Percentiles rank a stretch among this genome's conserved stretches.
These are phyloP conservation scores for Stomorhina lunata DNA, from an alignment of 2,888 invertebrate genomes.

Conservation along the genomic window DNA sequence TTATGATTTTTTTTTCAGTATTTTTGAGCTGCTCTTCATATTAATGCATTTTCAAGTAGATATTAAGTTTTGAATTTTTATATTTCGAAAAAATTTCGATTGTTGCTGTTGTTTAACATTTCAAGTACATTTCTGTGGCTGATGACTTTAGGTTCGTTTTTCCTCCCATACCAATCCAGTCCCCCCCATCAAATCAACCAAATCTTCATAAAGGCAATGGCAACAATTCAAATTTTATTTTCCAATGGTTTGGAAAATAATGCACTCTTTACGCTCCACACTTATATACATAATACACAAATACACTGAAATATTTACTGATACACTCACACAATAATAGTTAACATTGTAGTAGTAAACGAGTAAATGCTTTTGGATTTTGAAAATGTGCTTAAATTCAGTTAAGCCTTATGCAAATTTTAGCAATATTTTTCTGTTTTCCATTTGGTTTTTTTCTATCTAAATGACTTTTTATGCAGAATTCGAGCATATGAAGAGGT, in stretches of 20 bases:
- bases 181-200: too few relatives aligned
- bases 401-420: slow-evolving; percentile 57
- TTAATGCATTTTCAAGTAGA: slow-evolving; percentile 57
- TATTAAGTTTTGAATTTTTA: slow-evolving; percentile 32
- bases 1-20: slow-evolving; percentile 24
- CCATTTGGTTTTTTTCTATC: background rate
- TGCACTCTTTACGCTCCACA: slow-evolving; percentile 42
- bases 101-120: slow-evolving; percentile 23
- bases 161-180: too few relatives aligned
- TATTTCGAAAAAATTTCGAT: background rate
- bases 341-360: slow-evolving; percentile 30
- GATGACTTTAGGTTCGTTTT: too few relatives aligned
- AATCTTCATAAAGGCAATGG: slow-evolving; percentile 45
- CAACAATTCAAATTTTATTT: slow-evolving; percentile 55
- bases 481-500: slow-evolving; percentile 9
- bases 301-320: too few relatives aligned
- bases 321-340: too few relatives aligned
- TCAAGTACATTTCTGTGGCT: slow-evolving; percentile 46
- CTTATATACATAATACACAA: too few relatives aligned
- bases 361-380: slow-evolving; percentile 34
- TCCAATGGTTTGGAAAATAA: slow-evolving; percentile 62
- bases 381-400: slow-evolving; percentile 49
- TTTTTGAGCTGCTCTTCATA: slow-evolving; percentile 42
- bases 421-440: background rate
- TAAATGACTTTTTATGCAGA: background rate